Base-by-base conservation (phyloP, 2,888 invertebrate genomes). In the Aspidiotus destructor region DNA sequence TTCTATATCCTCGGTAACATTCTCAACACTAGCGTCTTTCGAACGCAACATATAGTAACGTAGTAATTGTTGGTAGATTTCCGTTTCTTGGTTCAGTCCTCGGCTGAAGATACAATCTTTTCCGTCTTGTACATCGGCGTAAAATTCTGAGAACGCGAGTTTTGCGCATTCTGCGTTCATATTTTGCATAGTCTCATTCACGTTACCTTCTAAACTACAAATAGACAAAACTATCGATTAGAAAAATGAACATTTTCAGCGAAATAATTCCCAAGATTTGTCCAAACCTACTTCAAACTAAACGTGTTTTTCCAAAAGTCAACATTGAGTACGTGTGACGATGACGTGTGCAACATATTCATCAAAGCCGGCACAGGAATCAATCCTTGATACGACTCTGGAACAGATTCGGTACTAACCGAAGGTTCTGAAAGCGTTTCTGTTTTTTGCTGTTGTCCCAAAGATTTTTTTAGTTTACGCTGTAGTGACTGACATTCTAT, bases 271-370 rank as follows among this genome's bases (percentile, higher is more conserved):
- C 48, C 2, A 11, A 48, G n/a, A n/a, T 55, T 17, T 15, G 55
- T 52, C 52, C n/a, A 16, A 16, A 42, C n/a, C 0, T 44, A 69
- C 69, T 40, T 55, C 8, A 62, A 62, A 8, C 55, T 62, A 10
- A 69, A 69, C 10, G 69, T 55, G 44, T 62, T 69, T 44, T 69
- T 69, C 69, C 69, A 69, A 13, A 69, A 62, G 62, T 55, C 54
- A 13, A 58, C 44, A 44, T 44, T 62, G 9, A 69, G 17, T n/a
- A 69, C 57, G 10, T 62, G 16, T 0, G 69, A 55, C 16, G 62
- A 62, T 40, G 69, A 57, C 17, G 62, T 58, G 44, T 67, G 67
- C n/a, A 67, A 60, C 44, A 67, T 60, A 58, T 67, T 67, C 9
- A 58, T 28, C 40, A 67, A 52, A 7, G 67, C 55, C 3, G 67